Evolutionary conservation across 2,113 vertebrate genomes (phyloP), one percentile per base, ranked within the genome.

Genomic region (Haplotaxodon microlepis): DNA sequence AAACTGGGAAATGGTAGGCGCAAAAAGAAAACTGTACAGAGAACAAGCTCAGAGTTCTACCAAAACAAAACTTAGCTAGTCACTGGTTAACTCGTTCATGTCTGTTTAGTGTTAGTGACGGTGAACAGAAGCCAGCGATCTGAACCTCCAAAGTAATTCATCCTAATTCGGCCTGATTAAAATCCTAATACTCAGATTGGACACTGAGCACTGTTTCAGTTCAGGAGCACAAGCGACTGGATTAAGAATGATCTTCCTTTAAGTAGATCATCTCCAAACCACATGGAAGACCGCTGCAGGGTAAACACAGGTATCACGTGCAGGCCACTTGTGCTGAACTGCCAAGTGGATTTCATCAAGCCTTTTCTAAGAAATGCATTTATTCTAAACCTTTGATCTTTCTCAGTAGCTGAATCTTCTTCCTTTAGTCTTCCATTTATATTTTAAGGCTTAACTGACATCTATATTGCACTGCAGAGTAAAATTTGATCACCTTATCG

Each of bases 31-130:
- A 71, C 66, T 24, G n/a, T 24, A 16, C 13, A 27, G 21, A 73
- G 38, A 24, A 73, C 38, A 45, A 73, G 21, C 13, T 45, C 34
- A 13, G 61, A 38, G 19, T 7, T n/a, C 40, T 7, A 73, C 40
- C 69, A 47, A 73, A 47, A 47, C n/a, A 11, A 73, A 45, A 29
- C 13, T 2, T 29, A 29, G 24, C 40, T 47, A 36, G 9, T n/a
- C 5, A 29, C 40, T 11, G 40, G 69, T 29, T 73, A 47, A 45
- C 69, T 47, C 13, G 0, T 76, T 47, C 9, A 17, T 29, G 24
- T 27, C 69, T 29, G 40, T 50, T 78, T 31, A 12, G 42, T 51
- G 17, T 78, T 31, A n/a, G 16, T 0, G 21, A 50, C 71, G 0
- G 42, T 31, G 7, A 29, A 47, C 42, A 76, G 42, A 76, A 47